Conservation (phyloP, 2,888 invertebrate genomes). For the Mesopsocus fuscifrons region DNA sequence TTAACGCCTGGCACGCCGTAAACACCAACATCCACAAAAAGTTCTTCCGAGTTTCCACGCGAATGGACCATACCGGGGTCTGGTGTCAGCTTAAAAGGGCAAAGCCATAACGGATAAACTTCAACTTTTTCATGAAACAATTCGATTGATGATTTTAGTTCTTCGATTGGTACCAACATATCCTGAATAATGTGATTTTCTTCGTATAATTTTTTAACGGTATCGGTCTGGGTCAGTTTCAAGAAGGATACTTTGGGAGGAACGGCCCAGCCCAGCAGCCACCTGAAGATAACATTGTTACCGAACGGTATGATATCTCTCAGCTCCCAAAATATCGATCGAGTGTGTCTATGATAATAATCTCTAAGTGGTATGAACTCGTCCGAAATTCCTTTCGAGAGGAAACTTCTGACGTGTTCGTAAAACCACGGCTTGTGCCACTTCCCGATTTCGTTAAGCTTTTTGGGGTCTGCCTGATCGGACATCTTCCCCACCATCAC, state of each 20-base stretch:
- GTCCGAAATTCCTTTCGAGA: slow-evolving; percentile 23
- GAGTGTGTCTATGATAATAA: slow-evolving; percentile 66
- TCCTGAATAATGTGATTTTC: slow-evolving; percentile 62
- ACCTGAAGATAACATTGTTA: slow-evolving; percentile 51
- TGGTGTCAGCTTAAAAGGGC: slow-evolving; percentile 51
- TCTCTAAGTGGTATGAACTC: slow-evolving; percentile 64
- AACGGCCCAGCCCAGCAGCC: slow-evolving; percentile 58
- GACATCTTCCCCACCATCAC: slow-evolving; percentile 58
- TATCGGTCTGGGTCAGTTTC: slow-evolving; percentile 54
- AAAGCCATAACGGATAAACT: slow-evolving; percentile 70
- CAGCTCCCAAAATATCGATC: slow-evolving; percentile 68
- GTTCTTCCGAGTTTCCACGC: slow-evolving; percentile 27
- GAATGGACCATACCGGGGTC: slow-evolving; percentile 49
- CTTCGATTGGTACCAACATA: slow-evolving; percentile 52
- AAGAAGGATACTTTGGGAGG: slow-evolving; percentile 65
- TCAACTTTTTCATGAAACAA: slow-evolving; percentile 45
- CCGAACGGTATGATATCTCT: slow-evolving; percentile 72
- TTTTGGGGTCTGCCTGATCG: slow-evolving; percentile 35
- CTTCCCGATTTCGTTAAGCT: slow-evolving; percentile 51
- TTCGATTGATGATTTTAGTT: slow-evolving; percentile 36
- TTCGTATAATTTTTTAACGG: slow-evolving; percentile 50
- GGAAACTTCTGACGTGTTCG: slow-evolving; percentile 44
- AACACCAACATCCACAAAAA: slow-evolving; percentile 65
- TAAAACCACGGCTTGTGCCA: slow-evolving; percentile 78
- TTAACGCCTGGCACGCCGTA: slow-evolving; percentile 53